Percentiles rank a stretch among this genome's conserved stretches.
These are phyloP conservation scores for Oikopleura albicans DNA, from an alignment of 23 tunicate species.

Conservation along the genomic window DNA sequence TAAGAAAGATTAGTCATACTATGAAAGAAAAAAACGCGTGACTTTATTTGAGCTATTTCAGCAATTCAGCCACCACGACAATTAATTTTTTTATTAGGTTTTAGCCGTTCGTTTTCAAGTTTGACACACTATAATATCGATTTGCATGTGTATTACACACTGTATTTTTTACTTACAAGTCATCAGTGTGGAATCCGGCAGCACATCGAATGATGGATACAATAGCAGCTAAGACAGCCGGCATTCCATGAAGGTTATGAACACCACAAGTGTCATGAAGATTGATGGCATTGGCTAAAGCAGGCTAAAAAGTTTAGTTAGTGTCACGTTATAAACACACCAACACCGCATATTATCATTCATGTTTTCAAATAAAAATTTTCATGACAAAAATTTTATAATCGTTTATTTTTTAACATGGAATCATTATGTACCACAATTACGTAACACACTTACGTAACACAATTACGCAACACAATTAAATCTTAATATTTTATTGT, in stretches of 20 bases:
- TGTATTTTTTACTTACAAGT: conserved; percentile 37
- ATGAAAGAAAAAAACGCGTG: too few species aligned
- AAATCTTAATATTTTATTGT: neutral
- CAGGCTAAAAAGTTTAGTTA: conserved; percentile 33
- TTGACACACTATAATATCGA: too few species aligned
- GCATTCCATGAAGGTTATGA: conserved; percentile 71
- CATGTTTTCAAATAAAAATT: neutral
- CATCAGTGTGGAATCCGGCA: conserved; percentile 26
- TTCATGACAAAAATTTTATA: neutral
- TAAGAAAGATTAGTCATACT: too few species aligned
- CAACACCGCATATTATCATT: neutral
- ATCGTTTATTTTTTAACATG: too few species aligned
- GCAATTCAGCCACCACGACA: too few species aligned
- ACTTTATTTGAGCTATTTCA: too few species aligned
- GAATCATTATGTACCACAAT: too few species aligned
- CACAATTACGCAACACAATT: too few species aligned
- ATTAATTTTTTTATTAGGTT: too few species aligned
- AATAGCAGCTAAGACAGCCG: conserved; percentile 54
- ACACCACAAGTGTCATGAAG: conserved; percentile 94
- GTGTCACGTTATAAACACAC: neutral
- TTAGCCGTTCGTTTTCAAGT: too few species aligned
- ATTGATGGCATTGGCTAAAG: conserved; percentile 25
- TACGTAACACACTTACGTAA: too few species aligned
- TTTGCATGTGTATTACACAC: too few species aligned
- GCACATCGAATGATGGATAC: conserved; percentile 38